Base-by-base conservation (phyloP, 1,140 invertebrate species). In the Homalodisca vitripennis region DNA sequence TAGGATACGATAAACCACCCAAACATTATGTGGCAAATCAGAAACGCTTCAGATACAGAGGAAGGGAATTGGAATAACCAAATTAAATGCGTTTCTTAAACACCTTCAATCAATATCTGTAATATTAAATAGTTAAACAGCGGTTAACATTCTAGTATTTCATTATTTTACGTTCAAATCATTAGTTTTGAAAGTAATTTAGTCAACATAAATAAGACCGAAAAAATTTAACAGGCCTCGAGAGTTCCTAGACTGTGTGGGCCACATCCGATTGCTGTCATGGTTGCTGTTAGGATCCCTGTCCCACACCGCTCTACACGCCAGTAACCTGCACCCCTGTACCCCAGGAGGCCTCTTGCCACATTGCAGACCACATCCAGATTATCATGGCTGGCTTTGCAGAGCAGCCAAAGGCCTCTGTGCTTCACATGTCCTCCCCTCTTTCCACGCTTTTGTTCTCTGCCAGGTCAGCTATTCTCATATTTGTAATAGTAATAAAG, bases 291-390 rank as follows among this genome's bases (percentile, higher is more conserved):
- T 99, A 71, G 98, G 98, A 14, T 93, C 97, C 22, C 85, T 99
- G 24, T 94, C 91, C 6, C 93, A 97, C 77, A 89, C 89, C 46
- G 88, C 91, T n/a, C 82, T 92, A 73, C 81, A 85, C 77, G 46
- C n/a, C 73, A 73, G 31, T 77, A 81, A 31, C 78, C 84, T 72
- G 95, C 90, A 73, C 90, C 75, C 96, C 97, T 13, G 90, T 99
- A 71, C 97, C 97, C 20, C 90, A 98, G 76, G 97, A 98, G 80
- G 93, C 94, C 41, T 95, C 93, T 29, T 94, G 93, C 76, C 92
- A 98, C 78, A 93, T 99, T 75, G 95, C 97, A 30, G 97, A 99
- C 83, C 95, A 98, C 78, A 90, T 99, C 69, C 94, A 99, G 85
- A 92, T 95, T 66, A 91, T 94, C 73, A 88, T 99, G 80, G 90